Evolutionary conservation across 2,888 invertebrate species (phyloP), one percentile per base, ranked within the genome.

Genomic region (Heliconius sara): DNA sequence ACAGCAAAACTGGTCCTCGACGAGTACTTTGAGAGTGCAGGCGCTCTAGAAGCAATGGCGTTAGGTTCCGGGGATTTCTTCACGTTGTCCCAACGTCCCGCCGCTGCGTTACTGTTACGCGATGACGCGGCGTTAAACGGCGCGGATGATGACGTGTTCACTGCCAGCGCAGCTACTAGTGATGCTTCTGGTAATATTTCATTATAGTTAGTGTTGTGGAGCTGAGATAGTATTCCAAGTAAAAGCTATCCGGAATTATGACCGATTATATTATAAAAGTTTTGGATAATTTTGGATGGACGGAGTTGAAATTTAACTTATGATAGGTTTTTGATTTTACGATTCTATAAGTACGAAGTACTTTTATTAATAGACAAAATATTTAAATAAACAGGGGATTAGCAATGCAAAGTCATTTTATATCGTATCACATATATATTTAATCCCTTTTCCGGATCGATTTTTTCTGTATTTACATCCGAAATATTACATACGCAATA

Each of bases 1-100:
- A 97, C 97, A 87, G 98, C 98, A 80, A 98, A 98, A 94, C 95
- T 98, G 87, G 97, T 98, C 84, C 94, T 98, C 87, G 98, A 98
- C 90, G 98, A 98, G 92, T 98, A 98, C 92, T 98, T 98, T 88
- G 95, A 95, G 89, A 94, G 94, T 87, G 93, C 93, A 83, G 91
- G 92, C 86, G 95, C 91, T 76, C 90, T 92, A 88, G 96, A 94
- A 89, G 93, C 93, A 82, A 88, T 94, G 88, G 94, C 93, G 86
- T 92, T 92, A 80, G 95, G 95, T 76, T 94, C 95, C 80, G 95
- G 95, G 81, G 95, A 95, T 90, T 95, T 95, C 92, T 95, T 95
- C 91, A 95, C 95, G 85, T 89, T 95, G 88, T 95, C 94, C 87
- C 94, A 94, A 91, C 93, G 95, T 47, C 95, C 95, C 81, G 94